phyloP scores from a whole-genome alignment of 2,113 vertebrate genomes.

The Protomyctophum bolini region DNA sequence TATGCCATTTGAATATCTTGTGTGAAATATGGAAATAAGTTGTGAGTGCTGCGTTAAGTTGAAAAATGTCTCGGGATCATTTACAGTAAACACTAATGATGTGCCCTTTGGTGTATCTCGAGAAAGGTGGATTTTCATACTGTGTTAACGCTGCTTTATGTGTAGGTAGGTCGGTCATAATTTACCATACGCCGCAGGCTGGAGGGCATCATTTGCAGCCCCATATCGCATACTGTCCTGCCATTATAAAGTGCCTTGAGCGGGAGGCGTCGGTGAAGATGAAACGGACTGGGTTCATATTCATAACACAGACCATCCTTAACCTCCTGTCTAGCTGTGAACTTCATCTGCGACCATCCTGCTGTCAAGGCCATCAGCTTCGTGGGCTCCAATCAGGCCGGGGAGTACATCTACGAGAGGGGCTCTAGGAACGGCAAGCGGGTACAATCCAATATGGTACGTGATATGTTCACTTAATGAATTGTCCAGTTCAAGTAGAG shows the following conservation, averaged over 20 bases:
- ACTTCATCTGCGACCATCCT: constrained; percentile 95
- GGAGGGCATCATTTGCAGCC: constrained; percentile 21
- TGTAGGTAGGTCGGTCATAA: constrained; percentile 8
- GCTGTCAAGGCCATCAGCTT: constrained; percentile 98
- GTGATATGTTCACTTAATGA: background rate
- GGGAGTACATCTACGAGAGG: constrained; percentile 85
- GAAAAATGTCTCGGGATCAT: constrained; percentile 28
- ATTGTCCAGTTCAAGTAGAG: background rate
- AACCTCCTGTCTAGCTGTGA: constrained; percentile 86
- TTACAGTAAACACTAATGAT: constrained; percentile 22
- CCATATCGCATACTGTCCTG: background rate
- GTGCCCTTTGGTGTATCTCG: constrained; percentile 23
- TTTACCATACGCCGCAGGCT: constrained; percentile 14
- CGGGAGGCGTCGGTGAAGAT: background rate
- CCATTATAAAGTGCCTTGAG: constrained; percentile 6
- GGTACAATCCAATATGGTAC: constrained; percentile 98
- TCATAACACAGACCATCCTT: background rate
- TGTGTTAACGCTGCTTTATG: constrained; percentile 8
- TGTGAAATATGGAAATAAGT: background rate
- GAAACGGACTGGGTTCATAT: constrained; percentile 24
- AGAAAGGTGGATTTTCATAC: constrained; percentile 42
- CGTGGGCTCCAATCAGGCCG: constrained; percentile 96
- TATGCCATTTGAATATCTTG: too few relatives aligned
- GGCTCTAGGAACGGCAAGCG: constrained; percentile 96
- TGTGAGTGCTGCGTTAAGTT: constrained; percentile 3